Evolutionary conservation across 2,113 vertebrate species (phyloP), one percentile per base, ranked within the genome.

Genomic region (Accipiter virgatus): DNA sequence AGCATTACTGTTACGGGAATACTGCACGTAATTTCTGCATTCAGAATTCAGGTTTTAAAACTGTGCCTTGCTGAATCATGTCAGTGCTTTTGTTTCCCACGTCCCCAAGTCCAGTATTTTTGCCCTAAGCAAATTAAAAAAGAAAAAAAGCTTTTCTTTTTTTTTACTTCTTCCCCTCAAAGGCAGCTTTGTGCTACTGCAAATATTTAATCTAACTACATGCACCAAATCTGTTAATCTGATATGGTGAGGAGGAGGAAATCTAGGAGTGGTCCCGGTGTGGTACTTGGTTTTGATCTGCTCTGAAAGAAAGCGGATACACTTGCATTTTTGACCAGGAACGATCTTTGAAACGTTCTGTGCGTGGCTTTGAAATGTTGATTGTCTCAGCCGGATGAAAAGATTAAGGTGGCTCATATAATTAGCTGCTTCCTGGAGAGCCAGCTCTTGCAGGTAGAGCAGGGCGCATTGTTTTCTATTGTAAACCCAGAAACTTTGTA

Each of bases 1-100:
- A 96, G 94, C 94, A 97, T 98, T 97, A 96, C 91, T 96, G 34
- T 98, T 97, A 94, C 63, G n/a, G 94, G 93, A 98, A 97, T 97
- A 94, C 74, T 74, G 92, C 93, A 77, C 10, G 2, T 93, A 92
- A 82, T 91, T 95, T 79, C 81, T 96, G 63, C 63, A 36, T 92
- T 92, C 86, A 77, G 67, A 96, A 94, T 95, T 77, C 63, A 78
- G 27, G 38, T 87, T 91, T 97, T 92, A 83, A 90, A 95, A 87
- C 59, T 80, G 27, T 67, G 82, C 65, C 63, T 96, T 92, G 78
- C 94, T 93, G 95, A 90, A 95, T 94, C 81, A 86, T 68, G 73
- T 72, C 88, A 96, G 25, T 91, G 61, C 91, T 96, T 97, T 97
- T 98, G 94, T 96, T 95, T 92, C 91, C 34, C 43, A 73, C 2